Base-by-base conservation (phyloP, 2,113 vertebrate genomes). In the Electrona antarctica region DNA sequence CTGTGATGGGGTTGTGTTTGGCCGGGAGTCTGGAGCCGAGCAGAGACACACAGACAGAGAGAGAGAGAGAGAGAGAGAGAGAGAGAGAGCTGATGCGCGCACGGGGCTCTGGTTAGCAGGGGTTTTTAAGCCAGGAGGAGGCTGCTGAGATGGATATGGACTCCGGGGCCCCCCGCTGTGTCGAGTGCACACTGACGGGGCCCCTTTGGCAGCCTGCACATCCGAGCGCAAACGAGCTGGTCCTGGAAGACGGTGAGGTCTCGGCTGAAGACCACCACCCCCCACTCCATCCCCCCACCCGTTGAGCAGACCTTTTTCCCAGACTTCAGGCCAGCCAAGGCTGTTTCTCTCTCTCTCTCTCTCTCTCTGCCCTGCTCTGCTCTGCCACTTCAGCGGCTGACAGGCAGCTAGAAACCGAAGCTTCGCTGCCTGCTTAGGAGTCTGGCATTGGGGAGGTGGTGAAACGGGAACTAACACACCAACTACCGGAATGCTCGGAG, bases 101-200 rank as follows among this genome's bases (percentile, higher is more conserved):
- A 85, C 77, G 90, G 88, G 85, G 89, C 85, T 88, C 83, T 73
- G 83, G 88, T 79, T 83, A 84, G 85, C 63, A 81, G 86, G 87
- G 91, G 85, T 63, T 81, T 63, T 81, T 82, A 81, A 90, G 89
- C 88, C 88, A 88, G 86, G 83, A 88, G 81, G 82, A 83, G 84
- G 83, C 84, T 88, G 84, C 81, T 67, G 89, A 90, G 88, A 91
- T 88, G 90, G 90, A 91, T 91, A 90, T 86, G 87, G 88, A 88
- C 87, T 83, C 88, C 85, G 80, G 82, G 82, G 82, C 77, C 75
- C 83, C 85, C 85, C 67, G 68, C 85, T 89, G 90, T 77, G 87
- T 72, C 28, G 82, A 86, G 86, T 80, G 78, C 90, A 92, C 88
- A 90, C 85, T 85, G 83, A 84, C 81, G 81, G 83, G 86, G 88